Conservation (phyloP, 2,888 invertebrate genomes). For the Mystacides longicornis region DNA sequence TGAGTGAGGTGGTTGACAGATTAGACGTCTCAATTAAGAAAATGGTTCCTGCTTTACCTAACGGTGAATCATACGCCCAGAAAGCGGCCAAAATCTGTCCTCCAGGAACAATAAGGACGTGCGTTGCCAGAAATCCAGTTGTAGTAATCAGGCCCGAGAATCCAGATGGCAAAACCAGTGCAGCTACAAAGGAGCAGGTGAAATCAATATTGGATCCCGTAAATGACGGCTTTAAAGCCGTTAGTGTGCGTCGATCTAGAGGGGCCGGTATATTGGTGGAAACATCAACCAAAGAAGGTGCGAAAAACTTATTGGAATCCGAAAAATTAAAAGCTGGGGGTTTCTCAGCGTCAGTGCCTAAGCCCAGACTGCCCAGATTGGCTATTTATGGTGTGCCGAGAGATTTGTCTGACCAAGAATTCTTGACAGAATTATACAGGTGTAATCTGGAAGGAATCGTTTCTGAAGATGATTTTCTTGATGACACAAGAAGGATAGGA, state of each 20-base stretch:
- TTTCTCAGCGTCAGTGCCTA: not conserved
- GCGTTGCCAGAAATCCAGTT: too few relatives aligned
- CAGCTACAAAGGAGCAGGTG: not conserved
- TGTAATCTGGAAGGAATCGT: not conserved
- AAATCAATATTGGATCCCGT: not conserved
- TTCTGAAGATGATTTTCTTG: not conserved
- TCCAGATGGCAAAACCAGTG: not conserved
- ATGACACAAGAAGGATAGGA: not conserved
- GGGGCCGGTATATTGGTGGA: not conserved
- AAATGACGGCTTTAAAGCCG: not conserved
- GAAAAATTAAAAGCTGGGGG: not conserved
- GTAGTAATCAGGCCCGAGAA: not conserved
- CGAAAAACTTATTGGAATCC: not conserved
- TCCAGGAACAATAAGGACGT: too few relatives aligned
- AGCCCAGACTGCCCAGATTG: not conserved
- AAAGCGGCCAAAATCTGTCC: too few relatives aligned
- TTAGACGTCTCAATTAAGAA: too few relatives aligned
- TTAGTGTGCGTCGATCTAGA: not conserved
- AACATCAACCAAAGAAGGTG: not conserved
- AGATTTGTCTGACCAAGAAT: not conserved
- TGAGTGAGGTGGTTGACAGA: too few relatives aligned
- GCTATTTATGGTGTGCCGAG: not conserved
- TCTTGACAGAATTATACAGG: not conserved
- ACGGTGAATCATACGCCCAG: too few relatives aligned
- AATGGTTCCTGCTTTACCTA: too few relatives aligned